Evolutionary conservation across 2,113 vertebrate species (phyloP).

Genomic region (Sapayoa aenigma): DNA sequence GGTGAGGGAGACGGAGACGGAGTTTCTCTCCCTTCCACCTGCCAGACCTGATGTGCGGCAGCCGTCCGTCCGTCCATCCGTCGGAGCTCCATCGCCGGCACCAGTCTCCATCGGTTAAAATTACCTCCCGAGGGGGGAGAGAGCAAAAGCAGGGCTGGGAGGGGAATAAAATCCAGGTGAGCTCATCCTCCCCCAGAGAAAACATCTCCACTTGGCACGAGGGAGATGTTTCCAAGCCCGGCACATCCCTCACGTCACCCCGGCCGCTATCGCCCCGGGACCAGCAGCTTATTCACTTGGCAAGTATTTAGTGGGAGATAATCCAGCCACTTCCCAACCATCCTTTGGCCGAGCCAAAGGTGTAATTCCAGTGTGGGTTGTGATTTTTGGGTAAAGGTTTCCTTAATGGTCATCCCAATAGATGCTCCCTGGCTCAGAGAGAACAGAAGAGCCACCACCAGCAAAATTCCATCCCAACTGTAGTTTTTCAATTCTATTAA

Average conservation of each 20-base stretch:
- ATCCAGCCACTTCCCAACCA: not conserved
- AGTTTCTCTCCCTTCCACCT: not conserved
- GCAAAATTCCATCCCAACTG: not conserved
- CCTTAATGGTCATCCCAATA: not conserved
- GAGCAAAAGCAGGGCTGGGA: slow-evolving; percentile 23
- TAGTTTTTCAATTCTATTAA: not conserved
- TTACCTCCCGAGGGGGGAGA: not conserved
- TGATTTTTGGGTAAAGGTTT: not conserved
- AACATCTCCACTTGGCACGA: not conserved
- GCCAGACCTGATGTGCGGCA: not conserved
- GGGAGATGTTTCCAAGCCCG: not conserved
- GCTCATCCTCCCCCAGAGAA: slow-evolving; percentile 11
- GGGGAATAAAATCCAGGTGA: slow-evolving; percentile 47
- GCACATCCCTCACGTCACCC: slow-evolving; percentile 51
- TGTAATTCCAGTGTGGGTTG: not conserved
- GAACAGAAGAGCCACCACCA: fast-evolving
- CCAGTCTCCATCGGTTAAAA: not conserved
- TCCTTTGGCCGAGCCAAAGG: not conserved
- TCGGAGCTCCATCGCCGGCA: not conserved
- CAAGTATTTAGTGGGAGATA: not conserved
- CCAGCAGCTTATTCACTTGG: not conserved
- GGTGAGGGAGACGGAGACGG: not conserved
- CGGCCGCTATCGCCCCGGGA: not conserved
- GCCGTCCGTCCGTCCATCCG: not conserved
- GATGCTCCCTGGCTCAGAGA: not conserved